Evolutionary conservation across 2,888 invertebrate species (phyloP), one percentile per base, ranked within the genome.

Genomic region (Drosophila bunnanda): DNA sequence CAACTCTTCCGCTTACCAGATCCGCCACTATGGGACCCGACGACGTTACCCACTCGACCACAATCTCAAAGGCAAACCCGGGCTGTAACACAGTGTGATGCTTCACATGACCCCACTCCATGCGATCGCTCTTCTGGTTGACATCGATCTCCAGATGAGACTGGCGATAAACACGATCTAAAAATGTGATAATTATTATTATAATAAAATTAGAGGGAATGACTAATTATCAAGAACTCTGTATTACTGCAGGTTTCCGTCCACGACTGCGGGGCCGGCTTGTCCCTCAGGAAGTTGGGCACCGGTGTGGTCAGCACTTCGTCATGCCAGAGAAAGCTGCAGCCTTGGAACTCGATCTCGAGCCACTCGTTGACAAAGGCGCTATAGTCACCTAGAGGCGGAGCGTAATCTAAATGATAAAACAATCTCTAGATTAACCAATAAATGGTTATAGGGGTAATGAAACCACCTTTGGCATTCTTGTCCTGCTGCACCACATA

Each of bases 11-110:
- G 22, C 75, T 56, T 81, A 92, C 97, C 93, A 98, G 93, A 92
- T 99, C 99, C 46, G 97, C 96, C 20, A 99, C 96, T 76, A 98
- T 97, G 61, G 97, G 96, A 13, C 99, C 99, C 22, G 98, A 98
- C 2, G 98, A 97, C 60, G 98, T 97, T 50, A 98, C 95, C 99
- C 99, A 99, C 91, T 99, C 98, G 32, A 98, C 95, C 78, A 97
- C 96, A 90, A 99, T 94, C 93, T 99, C 99, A 93, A 97, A 99
- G 2, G 98, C 98, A 92, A 97, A 96, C 91, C 96, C 96, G 0
- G 98, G 96, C 65, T 96, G 94, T 94, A 97, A 98, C 55, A 96
- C 94, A 32, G 97, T 96, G 89, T 98, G 98, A 93, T 98, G 98
- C 38, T 96, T 95, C 12, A 97, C 95, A 92, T 98, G 98, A 4